Evolutionary conservation across 2,888 invertebrate species (phyloP).

Genomic region (Emmelina monodactyla): DNA sequence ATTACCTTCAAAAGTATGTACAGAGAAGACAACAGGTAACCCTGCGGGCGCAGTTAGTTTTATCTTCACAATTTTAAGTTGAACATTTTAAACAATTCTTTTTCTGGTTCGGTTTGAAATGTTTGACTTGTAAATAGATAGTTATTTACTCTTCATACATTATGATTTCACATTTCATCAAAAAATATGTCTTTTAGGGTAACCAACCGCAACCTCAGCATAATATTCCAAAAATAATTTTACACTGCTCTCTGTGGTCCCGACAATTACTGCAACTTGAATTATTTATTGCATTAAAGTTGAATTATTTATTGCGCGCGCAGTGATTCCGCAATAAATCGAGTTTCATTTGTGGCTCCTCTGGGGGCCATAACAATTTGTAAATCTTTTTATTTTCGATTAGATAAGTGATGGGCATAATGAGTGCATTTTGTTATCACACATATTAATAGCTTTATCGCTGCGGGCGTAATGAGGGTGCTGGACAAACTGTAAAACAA

Average conservation of each 20-base stretch:
- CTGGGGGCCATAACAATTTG: background rate
- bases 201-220: background rate
- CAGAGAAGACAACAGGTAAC: no score
- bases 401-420: background rate
- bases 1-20: slow-evolving; percentile 2
- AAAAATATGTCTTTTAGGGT: background rate
- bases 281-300: background rate
- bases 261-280: no score
- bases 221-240: no score
- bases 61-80: background rate
- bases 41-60: no score
- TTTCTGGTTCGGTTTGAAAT: background rate
- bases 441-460: background rate
- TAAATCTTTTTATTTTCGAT: background rate
- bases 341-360: background rate
- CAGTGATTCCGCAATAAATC: background rate
- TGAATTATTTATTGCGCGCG: background rate
- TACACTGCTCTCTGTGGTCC: no score
- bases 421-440: background rate
- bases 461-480: background rate
- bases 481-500: background rate
- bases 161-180: background rate
- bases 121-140: no score
- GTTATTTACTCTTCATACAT: no score
- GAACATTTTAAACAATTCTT: background rate